Evolutionary conservation across 2,888 invertebrate species (phyloP).

Genomic region (Fragum sueziense): DNA sequence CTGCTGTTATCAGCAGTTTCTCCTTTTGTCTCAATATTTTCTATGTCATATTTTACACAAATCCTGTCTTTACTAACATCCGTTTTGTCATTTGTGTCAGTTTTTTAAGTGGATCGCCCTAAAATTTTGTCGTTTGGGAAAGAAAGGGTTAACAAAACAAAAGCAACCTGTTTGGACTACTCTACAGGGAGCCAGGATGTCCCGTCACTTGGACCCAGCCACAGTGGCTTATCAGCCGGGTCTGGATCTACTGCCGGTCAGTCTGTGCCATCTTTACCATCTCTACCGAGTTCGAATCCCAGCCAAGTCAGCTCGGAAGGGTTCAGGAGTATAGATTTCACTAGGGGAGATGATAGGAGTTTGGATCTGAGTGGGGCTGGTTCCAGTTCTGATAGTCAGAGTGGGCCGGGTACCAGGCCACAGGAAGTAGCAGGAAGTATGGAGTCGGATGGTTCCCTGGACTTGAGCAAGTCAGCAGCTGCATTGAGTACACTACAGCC

Average conservation of each 20-base stretch:
- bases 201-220: constrained; percentile 58
- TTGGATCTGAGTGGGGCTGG: constrained; percentile 44
- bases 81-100: too few relatives aligned
- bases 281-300: neutral
- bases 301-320: constrained; percentile 14
- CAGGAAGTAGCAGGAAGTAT: constrained; percentile 18
- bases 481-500: constrained; percentile 44
- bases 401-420: neutral
- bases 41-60: too few relatives aligned
- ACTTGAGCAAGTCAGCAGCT: constrained; percentile 56
- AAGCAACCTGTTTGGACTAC: too few relatives aligned
- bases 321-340: constrained; percentile 41
- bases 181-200: constrained; percentile 51
- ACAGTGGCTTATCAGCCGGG: neutral
- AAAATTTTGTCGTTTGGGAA: too few relatives aligned
- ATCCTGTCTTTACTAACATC: too few relatives aligned
- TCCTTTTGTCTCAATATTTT: too few relatives aligned
- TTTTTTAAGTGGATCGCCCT: too few relatives aligned
- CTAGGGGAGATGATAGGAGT: constrained; percentile 34
- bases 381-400: constrained; percentile 15
- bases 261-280: neutral
- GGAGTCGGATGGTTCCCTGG: constrained; percentile 57
- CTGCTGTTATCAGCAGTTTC: too few relatives aligned
- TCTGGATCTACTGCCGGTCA: neutral
- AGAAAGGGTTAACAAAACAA: too few relatives aligned